Evolutionary conservation across 2,113 vertebrate genomes (phyloP).

Genomic region (Thermophis baileyi): DNA sequence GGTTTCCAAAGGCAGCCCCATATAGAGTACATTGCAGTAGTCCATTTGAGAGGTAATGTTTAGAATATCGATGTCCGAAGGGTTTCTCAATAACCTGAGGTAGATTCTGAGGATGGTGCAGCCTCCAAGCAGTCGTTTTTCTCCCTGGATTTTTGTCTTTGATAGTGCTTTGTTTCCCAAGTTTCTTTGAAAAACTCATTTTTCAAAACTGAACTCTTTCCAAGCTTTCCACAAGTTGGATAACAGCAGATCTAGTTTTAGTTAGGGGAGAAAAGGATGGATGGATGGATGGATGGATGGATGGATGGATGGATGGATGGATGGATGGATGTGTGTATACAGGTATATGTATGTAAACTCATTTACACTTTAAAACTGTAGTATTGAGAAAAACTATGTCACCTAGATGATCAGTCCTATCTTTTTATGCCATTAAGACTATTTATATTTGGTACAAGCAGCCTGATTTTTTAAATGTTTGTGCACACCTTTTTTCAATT

Average conservation of each 20-base stretch:
- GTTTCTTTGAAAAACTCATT: neutral
- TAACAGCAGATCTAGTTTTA: neutral
- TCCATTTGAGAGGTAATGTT: no score
- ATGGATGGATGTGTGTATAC: no score
- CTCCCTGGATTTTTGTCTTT: no score
- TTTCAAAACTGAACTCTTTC: neutral
- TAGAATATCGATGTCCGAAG: no score
- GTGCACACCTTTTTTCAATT: neutral
- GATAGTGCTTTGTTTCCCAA: neutral
- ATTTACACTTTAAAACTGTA: neutral
- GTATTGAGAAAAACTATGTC: neutral
- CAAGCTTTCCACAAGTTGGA: neutral
- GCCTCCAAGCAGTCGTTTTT: no score
- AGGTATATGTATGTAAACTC: neutral
- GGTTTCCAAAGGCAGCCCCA: no score
- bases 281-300: no score
- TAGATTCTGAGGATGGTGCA: no score
- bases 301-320: no score
- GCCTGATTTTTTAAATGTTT: neutral
- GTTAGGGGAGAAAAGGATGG: no score
- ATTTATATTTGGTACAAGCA: neutral
- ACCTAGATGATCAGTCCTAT: neutral
- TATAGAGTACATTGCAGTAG: no score
- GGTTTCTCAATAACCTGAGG: no score
- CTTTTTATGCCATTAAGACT: neutral